These are phyloP conservation scores for Nymphalis urticae DNA, from an alignment of 2,888 invertebrate species.

Conservation along the genomic window DNA sequence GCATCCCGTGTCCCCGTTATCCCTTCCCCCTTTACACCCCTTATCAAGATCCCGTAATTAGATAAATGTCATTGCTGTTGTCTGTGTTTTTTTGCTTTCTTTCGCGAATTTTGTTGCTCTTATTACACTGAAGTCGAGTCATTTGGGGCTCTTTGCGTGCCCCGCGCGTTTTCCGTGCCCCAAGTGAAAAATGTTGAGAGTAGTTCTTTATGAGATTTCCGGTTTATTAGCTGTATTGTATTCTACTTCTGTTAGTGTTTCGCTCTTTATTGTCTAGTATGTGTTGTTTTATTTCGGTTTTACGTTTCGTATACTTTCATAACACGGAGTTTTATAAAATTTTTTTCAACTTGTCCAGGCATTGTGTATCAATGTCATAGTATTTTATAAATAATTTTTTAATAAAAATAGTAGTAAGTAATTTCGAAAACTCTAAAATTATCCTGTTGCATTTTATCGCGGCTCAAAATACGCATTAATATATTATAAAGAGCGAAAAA, in stretches of 20 bases:
- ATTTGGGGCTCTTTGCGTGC: constrained; percentile 22
- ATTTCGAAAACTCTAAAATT: too few species aligned
- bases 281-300: background rate
- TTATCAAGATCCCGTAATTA: constrained; percentile 79
- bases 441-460: too few species aligned
- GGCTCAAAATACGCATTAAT: too few species aligned
- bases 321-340: too few species aligned
- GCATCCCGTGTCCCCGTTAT: constrained; percentile 48
- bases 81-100: constrained; percentile 59
- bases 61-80: constrained; percentile 79
- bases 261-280: background rate
- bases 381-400: too few species aligned
- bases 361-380: too few species aligned
- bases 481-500: too few species aligned
- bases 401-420: too few species aligned
- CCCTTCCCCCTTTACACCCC: constrained; percentile 53
- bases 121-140: constrained; percentile 26
- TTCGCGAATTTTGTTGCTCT: constrained; percentile 48
- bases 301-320: background rate
- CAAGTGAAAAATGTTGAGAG: constrained; percentile 16
- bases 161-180: constrained; percentile 16
- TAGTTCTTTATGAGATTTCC: constrained; percentile 16
- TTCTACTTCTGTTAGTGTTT: constrained; percentile 4
- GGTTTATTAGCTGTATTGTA: constrained; percentile 9
- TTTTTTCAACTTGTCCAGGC: too few species aligned